Evolutionary conservation across 2,888 invertebrate species (phyloP).

Genomic region (Tiliacea citrago): DNA sequence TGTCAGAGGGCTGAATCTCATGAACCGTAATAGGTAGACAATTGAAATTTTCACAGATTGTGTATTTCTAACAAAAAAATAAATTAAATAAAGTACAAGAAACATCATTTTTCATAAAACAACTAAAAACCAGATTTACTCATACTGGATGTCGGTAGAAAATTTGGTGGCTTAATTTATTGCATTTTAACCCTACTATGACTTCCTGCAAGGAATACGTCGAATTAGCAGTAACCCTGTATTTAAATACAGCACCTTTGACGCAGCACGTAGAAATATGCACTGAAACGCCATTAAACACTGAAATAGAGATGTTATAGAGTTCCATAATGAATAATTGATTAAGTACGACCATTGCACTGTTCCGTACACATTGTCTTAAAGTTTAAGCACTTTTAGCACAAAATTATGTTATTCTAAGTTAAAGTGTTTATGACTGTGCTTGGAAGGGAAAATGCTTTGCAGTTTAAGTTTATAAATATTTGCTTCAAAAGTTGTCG

Average conservation of each 20-base stretch:
- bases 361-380: constrained; percentile 54
- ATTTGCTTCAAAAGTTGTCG: constrained; percentile 56
- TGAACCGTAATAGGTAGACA: too few relatives aligned
- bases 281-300: constrained; percentile 35
- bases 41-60: too few relatives aligned
- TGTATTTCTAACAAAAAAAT: too few relatives aligned
- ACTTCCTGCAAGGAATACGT: too few relatives aligned
- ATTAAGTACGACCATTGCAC: constrained; percentile 45
- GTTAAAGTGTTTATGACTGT: constrained; percentile 33
- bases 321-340: constrained; percentile 59
- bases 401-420: constrained; percentile 35
- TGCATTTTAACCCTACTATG: too few relatives aligned
- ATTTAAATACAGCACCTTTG: constrained; percentile 10
- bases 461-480: constrained; percentile 54
- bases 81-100: too few relatives aligned
- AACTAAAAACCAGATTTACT: too few relatives aligned
- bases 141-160: too few relatives aligned
- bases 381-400: constrained; percentile 40
- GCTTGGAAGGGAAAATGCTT: constrained; percentile 27
- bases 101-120: too few relatives aligned
- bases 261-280: constrained; percentile 21
- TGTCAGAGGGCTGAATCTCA: too few relatives aligned
- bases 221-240: too few relatives aligned
- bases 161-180: too few relatives aligned
- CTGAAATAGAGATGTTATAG: constrained; percentile 58